Evolutionary conservation across 2,113 vertebrate species (phyloP), one percentile per base, ranked within the genome.

Genomic region (Pterocles burchelli): DNA sequence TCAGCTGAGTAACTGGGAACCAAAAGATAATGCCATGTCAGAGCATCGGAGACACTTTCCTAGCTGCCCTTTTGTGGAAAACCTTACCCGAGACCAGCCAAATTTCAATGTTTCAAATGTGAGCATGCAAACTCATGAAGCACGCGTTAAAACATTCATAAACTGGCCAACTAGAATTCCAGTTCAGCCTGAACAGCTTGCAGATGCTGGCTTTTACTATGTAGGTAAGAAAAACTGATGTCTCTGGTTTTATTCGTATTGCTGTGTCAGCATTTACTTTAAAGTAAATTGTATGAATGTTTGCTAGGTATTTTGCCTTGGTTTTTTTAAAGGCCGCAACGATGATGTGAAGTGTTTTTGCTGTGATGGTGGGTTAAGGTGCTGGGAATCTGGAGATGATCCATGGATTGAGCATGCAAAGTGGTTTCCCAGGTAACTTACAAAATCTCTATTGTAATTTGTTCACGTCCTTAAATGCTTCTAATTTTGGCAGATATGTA

Each of bases 261-360:
- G 43, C 31, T 95, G 0, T 78, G 70, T 68, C 89, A 90, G 12
- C 12, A 14, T 65, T 73, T 74, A 10, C n/a, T 61, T 65, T 41
- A 7, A 84, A 92, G 33, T 67, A 31, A 46, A 13, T 62, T 38
- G 9, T 58, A 11, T 41, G 9, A 49, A 15, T n/a, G 19, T 31
- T 72, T 71, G 28, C 70, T 57, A 26, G 38, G 41, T 78, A 17
- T 51, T 77, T 74, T 52, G 14, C 20, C 57, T 59, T 89, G 6
- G 26, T 55, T 51, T 68, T 85, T 92, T 49, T 61, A 33, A 96
- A 99, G 99, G 99, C 76, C 98, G 99, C 29, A 99, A 99, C 1
- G 99, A 99, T 95, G 99, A 99, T 15, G 99, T 99, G 41, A 99
- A 99, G 90, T 99, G 99, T 96, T 99, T 99, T 96, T 99, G 99